phyloP scores from a whole-genome alignment of 1,140 invertebrate species.

The Cydia pomonella region DNA sequence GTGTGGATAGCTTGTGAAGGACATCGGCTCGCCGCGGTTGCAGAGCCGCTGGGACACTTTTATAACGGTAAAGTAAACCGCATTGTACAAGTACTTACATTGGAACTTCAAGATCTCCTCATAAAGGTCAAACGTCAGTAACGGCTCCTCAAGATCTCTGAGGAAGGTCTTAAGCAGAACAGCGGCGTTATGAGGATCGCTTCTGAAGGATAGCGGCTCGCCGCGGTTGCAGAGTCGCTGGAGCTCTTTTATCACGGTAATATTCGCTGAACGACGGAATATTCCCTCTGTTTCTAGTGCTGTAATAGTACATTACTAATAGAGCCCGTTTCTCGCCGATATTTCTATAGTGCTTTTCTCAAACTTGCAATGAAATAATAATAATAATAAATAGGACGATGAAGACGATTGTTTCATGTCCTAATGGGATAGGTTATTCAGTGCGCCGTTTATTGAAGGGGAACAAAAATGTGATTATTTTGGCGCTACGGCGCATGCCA shows the following conservation, averaged over 20 bases:
- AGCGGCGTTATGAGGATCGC: slow-evolving; percentile 95
- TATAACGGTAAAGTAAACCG: no score
- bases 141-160: slow-evolving; percentile 94
- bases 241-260: slow-evolving; percentile 90
- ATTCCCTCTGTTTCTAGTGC: slow-evolving; percentile 97
- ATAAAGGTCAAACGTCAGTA: slow-evolving; percentile 96
- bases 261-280: slow-evolving; percentile 95
- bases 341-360: no score
- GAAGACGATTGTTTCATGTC: no score
- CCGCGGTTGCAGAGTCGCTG: slow-evolving; percentile 93
- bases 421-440: no score
- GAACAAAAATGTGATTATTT: no score
- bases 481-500: no score
- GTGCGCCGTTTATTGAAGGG: no score
- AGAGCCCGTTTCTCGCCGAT: no score
- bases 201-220: slow-evolving; percentile 88
- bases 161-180: slow-evolving; percentile 97
- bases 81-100: no score
- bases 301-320: slow-evolving; percentile 70
- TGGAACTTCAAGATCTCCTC: slow-evolving; percentile 97
- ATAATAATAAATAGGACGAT: no score
- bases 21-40: slow-evolving; percentile 91
- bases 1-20: slow-evolving; percentile 92
- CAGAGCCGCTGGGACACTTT: slow-evolving; percentile 91
- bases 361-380: no score